phyloP scores from a whole-genome alignment of 2,113 vertebrate species.

The Narcine bancroftii region DNA sequence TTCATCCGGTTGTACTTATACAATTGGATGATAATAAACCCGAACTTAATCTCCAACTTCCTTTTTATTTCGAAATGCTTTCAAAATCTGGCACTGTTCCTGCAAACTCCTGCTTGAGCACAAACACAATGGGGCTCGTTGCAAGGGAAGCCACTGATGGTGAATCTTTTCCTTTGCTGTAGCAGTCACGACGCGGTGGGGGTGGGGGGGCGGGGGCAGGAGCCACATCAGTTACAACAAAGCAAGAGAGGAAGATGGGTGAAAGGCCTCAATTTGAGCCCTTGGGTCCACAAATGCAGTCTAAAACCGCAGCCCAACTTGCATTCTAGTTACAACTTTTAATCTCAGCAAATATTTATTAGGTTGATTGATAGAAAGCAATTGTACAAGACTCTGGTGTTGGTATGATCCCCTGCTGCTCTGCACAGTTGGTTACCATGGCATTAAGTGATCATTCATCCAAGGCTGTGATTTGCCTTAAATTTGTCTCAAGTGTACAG shows the following conservation, averaged over 20 bases:
- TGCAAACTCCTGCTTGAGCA: background rate
- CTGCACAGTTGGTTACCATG: background rate
- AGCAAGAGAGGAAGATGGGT: background rate
- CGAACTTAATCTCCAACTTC: too few species aligned
- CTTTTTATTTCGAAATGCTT: background rate
- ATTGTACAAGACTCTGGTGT: background rate
- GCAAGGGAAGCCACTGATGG: background rate
- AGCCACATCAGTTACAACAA: background rate
- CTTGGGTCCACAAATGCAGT: background rate
- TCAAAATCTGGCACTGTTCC: background rate
- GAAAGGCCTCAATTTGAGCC: background rate
- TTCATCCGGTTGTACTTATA: too few species aligned
- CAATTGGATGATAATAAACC: too few species aligned
- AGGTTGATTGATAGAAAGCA: background rate
- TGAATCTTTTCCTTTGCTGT: background rate
- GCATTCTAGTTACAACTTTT: background rate
- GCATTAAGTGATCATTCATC: slow-evolving; percentile 6
- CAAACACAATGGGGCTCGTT: background rate
- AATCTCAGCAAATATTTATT: background rate
- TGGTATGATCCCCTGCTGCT: background rate
- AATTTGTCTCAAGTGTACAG: slow-evolving; percentile 18
- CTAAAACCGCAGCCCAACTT: background rate
- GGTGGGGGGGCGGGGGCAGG: too few species aligned
- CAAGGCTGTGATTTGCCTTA: background rate
- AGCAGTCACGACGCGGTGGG: too few species aligned